Evolutionary conservation across 2,113 vertebrate genomes (phyloP).

Genomic region (Antennarius striatus): DNA sequence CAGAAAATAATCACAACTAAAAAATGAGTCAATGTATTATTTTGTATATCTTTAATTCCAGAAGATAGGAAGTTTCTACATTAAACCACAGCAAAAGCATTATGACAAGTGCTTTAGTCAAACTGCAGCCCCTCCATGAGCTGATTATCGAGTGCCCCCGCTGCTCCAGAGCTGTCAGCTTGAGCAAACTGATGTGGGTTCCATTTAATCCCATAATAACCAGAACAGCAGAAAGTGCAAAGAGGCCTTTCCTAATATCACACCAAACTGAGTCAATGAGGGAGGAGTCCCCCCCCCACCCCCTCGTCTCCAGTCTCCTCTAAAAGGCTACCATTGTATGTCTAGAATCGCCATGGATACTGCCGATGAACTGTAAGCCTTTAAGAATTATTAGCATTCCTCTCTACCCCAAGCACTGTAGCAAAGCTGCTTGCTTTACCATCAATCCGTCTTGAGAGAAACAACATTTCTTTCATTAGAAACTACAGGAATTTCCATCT

Average conservation of each 20-base stretch:
- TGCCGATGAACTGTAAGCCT: slow-evolving; percentile 85
- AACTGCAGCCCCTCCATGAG: background rate
- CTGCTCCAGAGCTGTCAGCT: slow-evolving; percentile 21
- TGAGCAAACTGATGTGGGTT: slow-evolving; percentile 42
- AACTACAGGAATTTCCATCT: slow-evolving; percentile 75
- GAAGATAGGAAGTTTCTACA: background rate
- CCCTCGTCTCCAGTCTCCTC: slow-evolving; percentile 47
- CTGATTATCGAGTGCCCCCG: background rate
- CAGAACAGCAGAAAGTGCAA: slow-evolving; percentile 64
- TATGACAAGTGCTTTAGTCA: too few species aligned
- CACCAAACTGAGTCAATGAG: slow-evolving; percentile 58
- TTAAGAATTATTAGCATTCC: slow-evolving; percentile 89
- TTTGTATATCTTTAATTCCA: background rate
- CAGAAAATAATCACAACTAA: too few species aligned
- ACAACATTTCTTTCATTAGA: slow-evolving; percentile 65
- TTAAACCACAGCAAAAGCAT: background rate
- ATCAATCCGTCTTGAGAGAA: slow-evolving; percentile 61
- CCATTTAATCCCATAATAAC: slow-evolving; percentile 64
- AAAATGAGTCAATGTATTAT: background rate
- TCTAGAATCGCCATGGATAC: slow-evolving; percentile 86
- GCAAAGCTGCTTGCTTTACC: slow-evolving; percentile 72
- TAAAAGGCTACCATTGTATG: slow-evolving; percentile 85
- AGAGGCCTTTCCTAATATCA: slow-evolving; percentile 68
- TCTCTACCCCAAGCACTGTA: slow-evolving; percentile 74
- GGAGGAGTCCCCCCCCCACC: slow-evolving; percentile 37